A percentile compares a stretch with the other conserved stretches of the same genome.
These are phyloP conservation scores for Penaeus indicus DNA, from an alignment of 1,140 invertebrate species.

Conservation along the genomic window DNA sequence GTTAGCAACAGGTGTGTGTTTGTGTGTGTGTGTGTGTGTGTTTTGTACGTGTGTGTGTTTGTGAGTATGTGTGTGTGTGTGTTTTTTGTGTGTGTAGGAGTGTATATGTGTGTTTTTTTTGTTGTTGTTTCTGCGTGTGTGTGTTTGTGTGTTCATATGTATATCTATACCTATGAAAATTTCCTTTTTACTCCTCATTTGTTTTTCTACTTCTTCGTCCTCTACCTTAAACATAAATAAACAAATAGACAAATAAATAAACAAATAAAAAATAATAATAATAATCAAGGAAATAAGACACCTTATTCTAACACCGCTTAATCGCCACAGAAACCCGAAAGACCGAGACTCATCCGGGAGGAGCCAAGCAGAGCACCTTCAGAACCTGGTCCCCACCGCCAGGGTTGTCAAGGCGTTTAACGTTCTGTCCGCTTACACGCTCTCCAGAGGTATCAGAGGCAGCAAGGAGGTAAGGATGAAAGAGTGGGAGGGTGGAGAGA, in stretches of 20 bases:
- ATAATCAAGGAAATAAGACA: no score
- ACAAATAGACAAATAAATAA: no score
- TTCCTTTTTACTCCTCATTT: no score
- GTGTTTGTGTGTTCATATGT: no score
- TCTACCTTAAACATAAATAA: background rate
- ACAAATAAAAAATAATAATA: no score
- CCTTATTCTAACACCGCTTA: background rate
- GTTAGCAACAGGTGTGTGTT: conserved; percentile 54
- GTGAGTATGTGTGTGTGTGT: no score
- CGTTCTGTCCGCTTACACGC: conserved; percentile 64
- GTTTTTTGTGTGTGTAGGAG: no score
- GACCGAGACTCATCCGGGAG: conserved; percentile 25
- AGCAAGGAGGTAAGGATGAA: conserved; percentile 57
- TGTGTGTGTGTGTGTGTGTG: background rate
- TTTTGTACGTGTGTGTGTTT: background rate
- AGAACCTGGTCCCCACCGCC: conserved; percentile 48
- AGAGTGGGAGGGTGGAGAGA: background rate
- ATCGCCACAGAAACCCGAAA: background rate
- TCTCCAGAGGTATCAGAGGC: conserved; percentile 60
- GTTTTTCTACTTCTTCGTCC: no score
- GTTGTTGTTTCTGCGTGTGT: no score
- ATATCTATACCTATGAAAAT: no score
- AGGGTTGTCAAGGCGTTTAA: conserved; percentile 65
- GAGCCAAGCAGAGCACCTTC: conserved; percentile 58
- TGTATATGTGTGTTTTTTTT: no score